Evolutionary conservation across 2,888 invertebrate genomes (phyloP), one percentile per base, ranked within the genome.

Genomic region (Diachrysia chrysitis): DNA sequence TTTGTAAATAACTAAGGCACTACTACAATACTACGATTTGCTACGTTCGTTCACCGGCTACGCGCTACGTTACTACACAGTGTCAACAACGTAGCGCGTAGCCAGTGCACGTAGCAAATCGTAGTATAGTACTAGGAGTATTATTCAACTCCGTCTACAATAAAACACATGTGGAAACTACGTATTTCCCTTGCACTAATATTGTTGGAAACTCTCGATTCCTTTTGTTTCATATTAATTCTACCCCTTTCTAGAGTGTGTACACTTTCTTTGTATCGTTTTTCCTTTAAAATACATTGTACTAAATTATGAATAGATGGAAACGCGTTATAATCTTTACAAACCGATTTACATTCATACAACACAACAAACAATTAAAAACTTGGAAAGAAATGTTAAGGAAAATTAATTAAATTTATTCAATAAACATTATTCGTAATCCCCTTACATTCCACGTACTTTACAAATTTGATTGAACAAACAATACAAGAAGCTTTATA

Each of bases 31-130:
- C n/a, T 42, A 42, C n/a, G 48, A 2, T 51, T 51, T 51, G 12
- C 19, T 51, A 19, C 21, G 19, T 21, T 17, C 7, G 19, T 12
- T 12, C 19, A 19, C 19, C 2, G 23, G 42, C 46, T 58, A 25
- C 46, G 23, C 9, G 46, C 35, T 42, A 69, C 69, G 63, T 19
- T 6, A 42, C 56, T 65, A 53, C 58, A n/a, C 59, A 66, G 16
- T 17, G 69, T 32, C 53, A 35, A 58, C 53, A n/a, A n/a, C n/a
- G n/a, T n/a, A n/a, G n/a, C n/a, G n/a, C n/a, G n/a, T n/a, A n/a
- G n/a, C n/a, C n/a, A n/a, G n/a, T n/a, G n/a, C n/a, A n/a, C n/a
- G n/a, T n/a, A n/a, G n/a, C n/a, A n/a, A n/a, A n/a, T n/a, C n/a
- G n/a, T n/a, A n/a, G n/a, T n/a, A n/a, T n/a, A n/a, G n/a, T n/a